Percentiles rank a stretch among this genome's conserved stretches.
phyloP scores from a whole-genome alignment of 2,797 vertebrate genomes.

The Thaleichthys pacificus region DNA sequence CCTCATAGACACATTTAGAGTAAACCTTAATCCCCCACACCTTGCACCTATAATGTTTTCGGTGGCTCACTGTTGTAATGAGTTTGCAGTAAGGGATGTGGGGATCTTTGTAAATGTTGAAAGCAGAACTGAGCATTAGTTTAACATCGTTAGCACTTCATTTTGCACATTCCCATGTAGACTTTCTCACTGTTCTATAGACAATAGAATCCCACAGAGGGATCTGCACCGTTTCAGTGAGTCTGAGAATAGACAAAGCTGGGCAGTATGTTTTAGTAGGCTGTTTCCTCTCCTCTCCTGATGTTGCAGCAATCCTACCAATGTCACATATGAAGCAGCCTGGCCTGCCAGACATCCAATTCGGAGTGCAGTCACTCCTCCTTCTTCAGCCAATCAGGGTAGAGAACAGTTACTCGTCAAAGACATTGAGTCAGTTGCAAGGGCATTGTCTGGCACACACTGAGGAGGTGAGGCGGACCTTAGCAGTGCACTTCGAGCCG shows the following conservation, averaged over 20 bases:
- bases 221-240: background rate
- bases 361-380: conserved; percentile 32
- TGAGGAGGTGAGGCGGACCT: background rate
- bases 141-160: background rate
- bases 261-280: background rate
- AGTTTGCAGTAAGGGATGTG: background rate
- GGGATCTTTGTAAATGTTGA: too few relatives aligned
- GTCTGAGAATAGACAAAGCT: background rate
- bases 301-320: conserved; percentile 26
- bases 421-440: conserved; percentile 22
- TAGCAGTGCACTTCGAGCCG: background rate
- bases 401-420: conserved; percentile 24
- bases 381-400: conserved; percentile 50
- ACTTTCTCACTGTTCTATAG: background rate
- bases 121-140: too few relatives aligned
- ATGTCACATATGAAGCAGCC: conserved; percentile 20
- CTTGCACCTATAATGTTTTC: background rate
- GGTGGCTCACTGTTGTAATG: background rate
- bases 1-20: too few relatives aligned
- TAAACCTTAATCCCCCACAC: too few relatives aligned
- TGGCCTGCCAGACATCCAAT: conserved; percentile 40
- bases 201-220: background rate
- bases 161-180: background rate
- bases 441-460: conserved; percentile 5
- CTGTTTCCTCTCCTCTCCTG: conserved; percentile 16